Evolutionary conservation across 2,797 vertebrate species (phyloP), one percentile per base, ranked within the genome.

Genomic region (Acrocephalus scirpaceus): DNA sequence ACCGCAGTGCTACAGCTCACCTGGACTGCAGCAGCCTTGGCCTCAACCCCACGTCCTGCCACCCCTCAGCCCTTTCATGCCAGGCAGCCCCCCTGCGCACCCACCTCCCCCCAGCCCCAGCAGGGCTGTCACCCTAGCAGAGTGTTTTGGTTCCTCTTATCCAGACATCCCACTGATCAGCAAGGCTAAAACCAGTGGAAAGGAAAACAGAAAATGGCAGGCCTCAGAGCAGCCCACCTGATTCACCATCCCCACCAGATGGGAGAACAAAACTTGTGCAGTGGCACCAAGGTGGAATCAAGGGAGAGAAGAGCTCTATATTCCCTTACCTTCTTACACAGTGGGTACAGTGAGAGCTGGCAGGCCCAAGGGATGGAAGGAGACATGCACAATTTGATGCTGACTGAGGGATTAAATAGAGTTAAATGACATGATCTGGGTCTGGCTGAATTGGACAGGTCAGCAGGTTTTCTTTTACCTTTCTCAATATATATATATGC

Each of bases 291-390:
- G 36, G 23, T 3, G 1, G 60, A 32, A 23, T 42, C 45, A 10
- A 30, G 36, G 23, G 47, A 29, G 26, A 50, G 29, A 25, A 42
- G 29, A 44, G 16, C 40, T 38, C 38, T 15, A 0, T 22, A 3
- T 64, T 67, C 48, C 36, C 25, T 45, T 7, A 16, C 12, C 42
- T 66, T 25, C 34, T 53, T 13, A 7, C 19, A 26, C 34, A 23
- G 1, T 9, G 9, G 22, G 27, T 2, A 13, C 3, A 0, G 32
- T 0, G 1, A 61, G 44, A 74, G 25, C n/a, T 11, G 1, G 19
- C 32, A 44, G 66, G 38, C 25, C 38, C 27, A 9, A 0, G 1
- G 2, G 5, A 74, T 69, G 47, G 44, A 67, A 70, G 29, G 61
- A 0, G 0, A 34, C 19, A 4, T 0, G 0, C 22, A 26, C 16